Conservation (phyloP, 2,113 vertebrate genomes). For the Odocoileus hemionus region DNA sequence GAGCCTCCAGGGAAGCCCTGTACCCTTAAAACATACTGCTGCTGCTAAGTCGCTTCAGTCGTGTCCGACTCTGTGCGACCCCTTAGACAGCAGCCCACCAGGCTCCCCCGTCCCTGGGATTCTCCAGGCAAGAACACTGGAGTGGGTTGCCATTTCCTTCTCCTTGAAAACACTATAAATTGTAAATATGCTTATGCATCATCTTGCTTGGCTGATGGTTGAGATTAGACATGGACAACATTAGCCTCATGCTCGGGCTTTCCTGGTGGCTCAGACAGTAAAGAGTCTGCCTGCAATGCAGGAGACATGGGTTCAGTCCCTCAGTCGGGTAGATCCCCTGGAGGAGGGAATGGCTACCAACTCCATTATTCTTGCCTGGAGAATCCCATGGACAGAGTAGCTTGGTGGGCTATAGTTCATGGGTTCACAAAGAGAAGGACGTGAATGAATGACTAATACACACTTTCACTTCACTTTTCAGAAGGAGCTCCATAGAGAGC, state of each 20-base stretch:
- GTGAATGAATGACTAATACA: not conserved
- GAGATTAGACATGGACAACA: not conserved
- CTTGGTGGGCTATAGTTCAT: not conserved
- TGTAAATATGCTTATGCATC: not conserved
- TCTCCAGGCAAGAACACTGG: too few species aligned
- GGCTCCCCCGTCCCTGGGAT: too few species aligned
- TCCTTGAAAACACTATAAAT: not conserved
- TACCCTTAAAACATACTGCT: not conserved
- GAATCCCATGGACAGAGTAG: not conserved
- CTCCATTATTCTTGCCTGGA: not conserved
- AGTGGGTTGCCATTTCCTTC: too few species aligned
- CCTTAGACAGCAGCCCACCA: too few species aligned
- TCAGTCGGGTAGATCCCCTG: not conserved
- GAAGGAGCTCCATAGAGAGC: not conserved
- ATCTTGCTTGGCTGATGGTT: not conserved
- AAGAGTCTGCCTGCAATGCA: not conserved
- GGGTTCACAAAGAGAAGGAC: not conserved
- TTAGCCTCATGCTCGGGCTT: not conserved
- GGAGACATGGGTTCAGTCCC: not conserved
- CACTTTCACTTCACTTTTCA: not conserved
- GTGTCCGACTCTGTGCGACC: too few species aligned
- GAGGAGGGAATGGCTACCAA: not conserved
- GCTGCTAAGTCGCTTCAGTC: too few species aligned
- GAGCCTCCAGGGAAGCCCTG: not conserved
- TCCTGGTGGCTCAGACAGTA: not conserved